Evolutionary conservation across 1,140 invertebrate genomes (phyloP), one percentile per base, ranked within the genome.

Genomic region (Carposina sasakii): DNA sequence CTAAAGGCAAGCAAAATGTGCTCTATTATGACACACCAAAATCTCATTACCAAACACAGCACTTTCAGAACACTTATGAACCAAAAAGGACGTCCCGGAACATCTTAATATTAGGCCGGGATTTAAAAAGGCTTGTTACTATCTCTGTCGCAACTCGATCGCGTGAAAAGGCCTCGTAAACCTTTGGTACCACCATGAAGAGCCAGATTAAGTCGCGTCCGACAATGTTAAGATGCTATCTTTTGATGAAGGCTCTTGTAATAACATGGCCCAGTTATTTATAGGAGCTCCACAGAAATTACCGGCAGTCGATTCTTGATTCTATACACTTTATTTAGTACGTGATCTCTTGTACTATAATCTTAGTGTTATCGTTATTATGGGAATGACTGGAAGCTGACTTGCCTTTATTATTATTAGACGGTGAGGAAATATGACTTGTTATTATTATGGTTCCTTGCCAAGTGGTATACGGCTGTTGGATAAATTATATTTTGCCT

Each of bases 221-320:
- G 60, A 57, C 58, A 55, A 63, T 72, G 65, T 73, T 76, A 67
- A 71, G 76, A 81, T 78, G 66, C 66, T 76, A 78, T 81, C 75
- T 71, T 76, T 81, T 76, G 76, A 78, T 81, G 73, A 81, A 73
- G 64, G 65, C 58, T 57, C 65, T 67, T 63, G 71, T 72, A 76
- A 78, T 78, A 76, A 77, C 60, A 78, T 60, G 60, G 63, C 28
- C 26, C 42, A 48, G 67, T 76, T 76, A 77, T 77, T 77, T 76
- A 77, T 77, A 63, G 66, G 47, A 63, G 53, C 60, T 47, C 45
- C 50, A 59, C 54, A 65, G 48, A 66, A 69, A 67, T 71, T 70
- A 62, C 64, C 52, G 50, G 49, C 33, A 54, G 37, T 43, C 55
- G 49, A 52, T 56, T 57, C 40, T 48, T 51, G 51, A 59, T 55